Conservation (phyloP, 2,113 vertebrate genomes). For the Serinus canaria region DNA sequence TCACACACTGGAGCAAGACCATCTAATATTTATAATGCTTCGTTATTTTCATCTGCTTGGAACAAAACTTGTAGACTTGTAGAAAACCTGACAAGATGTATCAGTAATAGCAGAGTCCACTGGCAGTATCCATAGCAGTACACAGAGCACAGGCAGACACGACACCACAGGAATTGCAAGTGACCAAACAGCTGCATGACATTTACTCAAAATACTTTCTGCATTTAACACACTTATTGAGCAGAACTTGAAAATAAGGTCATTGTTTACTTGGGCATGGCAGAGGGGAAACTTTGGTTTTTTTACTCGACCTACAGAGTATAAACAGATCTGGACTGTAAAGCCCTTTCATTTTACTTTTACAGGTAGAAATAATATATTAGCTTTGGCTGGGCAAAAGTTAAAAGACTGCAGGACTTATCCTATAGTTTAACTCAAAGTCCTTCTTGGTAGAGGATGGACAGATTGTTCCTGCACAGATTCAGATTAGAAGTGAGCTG, state of each 20-base stretch:
- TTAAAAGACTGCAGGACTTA: background rate
- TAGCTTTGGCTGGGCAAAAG: background rate
- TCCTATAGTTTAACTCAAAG: background rate
- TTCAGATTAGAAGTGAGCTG: background rate
- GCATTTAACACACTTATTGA: conserved; percentile 51
- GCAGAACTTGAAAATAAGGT: conserved; percentile 48
- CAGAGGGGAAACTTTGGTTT: background rate
- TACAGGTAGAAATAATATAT: conserved; percentile 25
- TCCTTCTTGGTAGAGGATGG: background rate
- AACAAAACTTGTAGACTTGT: background rate
- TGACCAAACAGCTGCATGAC: conserved; percentile 61
- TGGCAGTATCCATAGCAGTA: conserved; percentile 33
- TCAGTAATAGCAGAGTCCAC: conserved; percentile 55
- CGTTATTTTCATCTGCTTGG: conserved; percentile 22
- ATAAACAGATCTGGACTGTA: background rate
- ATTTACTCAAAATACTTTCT: conserved; percentile 65
- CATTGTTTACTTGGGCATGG: conserved; percentile 37
- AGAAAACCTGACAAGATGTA: conserved; percentile 23
- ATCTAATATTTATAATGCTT: conserved; percentile 66
- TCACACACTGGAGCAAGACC: conserved; percentile 22
- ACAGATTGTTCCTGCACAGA: background rate
- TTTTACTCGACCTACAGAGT: background rate
- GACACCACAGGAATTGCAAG: conserved; percentile 32
- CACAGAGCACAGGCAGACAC: conserved; percentile 32
- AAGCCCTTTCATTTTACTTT: background rate